Conservation (phyloP, 2,113 vertebrate species). For the Aegotheles bennettii region DNA sequence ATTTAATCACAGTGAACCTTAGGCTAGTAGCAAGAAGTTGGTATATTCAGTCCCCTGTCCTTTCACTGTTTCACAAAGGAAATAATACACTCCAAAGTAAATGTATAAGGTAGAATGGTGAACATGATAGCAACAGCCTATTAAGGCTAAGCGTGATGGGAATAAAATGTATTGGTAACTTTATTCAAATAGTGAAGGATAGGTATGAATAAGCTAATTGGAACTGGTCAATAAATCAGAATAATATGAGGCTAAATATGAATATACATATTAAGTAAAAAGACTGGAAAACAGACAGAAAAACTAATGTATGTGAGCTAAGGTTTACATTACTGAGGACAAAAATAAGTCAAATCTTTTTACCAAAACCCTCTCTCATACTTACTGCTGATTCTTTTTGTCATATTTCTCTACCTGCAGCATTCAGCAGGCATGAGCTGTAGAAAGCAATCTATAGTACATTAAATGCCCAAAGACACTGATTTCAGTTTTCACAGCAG, state of each 20-base stretch:
- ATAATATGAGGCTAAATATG: neutral
- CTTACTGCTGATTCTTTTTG: neutral
- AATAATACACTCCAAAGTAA: neutral
- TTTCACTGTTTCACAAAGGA: neutral
- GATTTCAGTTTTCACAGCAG: neutral
- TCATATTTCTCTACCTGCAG: neutral
- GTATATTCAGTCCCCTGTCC: neutral
- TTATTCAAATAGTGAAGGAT: neutral
- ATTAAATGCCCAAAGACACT: neutral
- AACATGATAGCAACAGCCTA: neutral
- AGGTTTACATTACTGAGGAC: neutral
- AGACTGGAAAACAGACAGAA: neutral
- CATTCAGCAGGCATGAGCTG: neutral
- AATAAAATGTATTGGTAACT: neutral
- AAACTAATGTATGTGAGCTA: neutral
- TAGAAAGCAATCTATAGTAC: neutral
- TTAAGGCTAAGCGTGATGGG: neutral
- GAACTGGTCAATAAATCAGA: neutral
- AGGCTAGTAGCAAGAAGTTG: neutral
- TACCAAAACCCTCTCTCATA: neutral
- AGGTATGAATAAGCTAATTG: neutral
- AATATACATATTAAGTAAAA: neutral
- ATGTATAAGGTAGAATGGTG: accelerated
- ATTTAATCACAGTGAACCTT: neutral
- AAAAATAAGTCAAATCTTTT: neutral